Conservation (phyloP, 2,888 invertebrate genomes). For the Portevinia maculata region DNA sequence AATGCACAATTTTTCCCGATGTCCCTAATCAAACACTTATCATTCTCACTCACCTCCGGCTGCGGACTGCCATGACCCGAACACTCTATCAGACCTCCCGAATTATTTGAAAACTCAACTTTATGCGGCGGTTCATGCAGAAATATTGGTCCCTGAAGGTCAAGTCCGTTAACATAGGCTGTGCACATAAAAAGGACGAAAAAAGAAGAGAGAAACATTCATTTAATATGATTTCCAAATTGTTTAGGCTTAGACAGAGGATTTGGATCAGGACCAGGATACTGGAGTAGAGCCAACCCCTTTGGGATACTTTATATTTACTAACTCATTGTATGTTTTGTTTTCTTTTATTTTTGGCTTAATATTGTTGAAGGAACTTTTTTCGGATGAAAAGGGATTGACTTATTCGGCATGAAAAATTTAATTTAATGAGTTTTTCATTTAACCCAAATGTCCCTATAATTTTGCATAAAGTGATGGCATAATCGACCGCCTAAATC, state of each 20-base stretch:
- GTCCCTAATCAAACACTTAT: slow-evolving; percentile 59
- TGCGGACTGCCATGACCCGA: slow-evolving; percentile 87
- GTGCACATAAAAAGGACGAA: slow-evolving; percentile 77
- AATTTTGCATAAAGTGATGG: slow-evolving; percentile 46
- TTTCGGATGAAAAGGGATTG: slow-evolving; percentile 25
- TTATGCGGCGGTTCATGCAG: slow-evolving; percentile 88
- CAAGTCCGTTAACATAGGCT: slow-evolving; percentile 82
- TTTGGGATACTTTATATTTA: slow-evolving; percentile 14
- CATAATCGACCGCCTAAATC: slow-evolving; percentile 40
- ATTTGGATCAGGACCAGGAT: slow-evolving; percentile 43
- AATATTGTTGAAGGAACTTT: slow-evolving; percentile 30
- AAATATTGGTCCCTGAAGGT: slow-evolving; percentile 88
- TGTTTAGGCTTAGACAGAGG: slow-evolving; percentile 24
- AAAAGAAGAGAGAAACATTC: slow-evolving; percentile 22
- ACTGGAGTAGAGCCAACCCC: slow-evolving; percentile 9
- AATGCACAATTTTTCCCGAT: slow-evolving; percentile 6
- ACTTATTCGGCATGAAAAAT: slow-evolving; percentile 57
- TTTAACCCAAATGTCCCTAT: slow-evolving; percentile 59
- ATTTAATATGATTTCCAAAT: slow-evolving; percentile 24
- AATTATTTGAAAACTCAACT: slow-evolving; percentile 90
- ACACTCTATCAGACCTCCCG: slow-evolving; percentile 88
- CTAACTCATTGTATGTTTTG: slow-evolving; percentile 28
- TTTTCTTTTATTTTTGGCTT: slow-evolving; percentile 9
- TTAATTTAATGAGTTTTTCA: slow-evolving; percentile 70
- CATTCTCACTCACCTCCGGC: slow-evolving; percentile 84